Percentiles rank a stretch among this genome's conserved stretches.
Conservation (phyloP, 2,888 invertebrate species). For the Troilus luridus region DNA sequence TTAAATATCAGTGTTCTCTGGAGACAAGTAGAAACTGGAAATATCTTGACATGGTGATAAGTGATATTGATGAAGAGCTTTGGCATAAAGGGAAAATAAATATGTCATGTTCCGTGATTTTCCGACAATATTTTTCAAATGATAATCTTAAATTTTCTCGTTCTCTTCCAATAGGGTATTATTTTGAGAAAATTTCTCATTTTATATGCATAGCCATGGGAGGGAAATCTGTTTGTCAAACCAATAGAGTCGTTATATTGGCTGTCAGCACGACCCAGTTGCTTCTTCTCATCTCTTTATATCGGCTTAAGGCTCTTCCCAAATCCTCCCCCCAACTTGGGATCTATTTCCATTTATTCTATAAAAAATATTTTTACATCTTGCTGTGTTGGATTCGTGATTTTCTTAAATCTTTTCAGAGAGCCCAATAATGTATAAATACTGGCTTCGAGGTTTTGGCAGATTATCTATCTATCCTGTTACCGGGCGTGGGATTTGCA, state of each 20-base stretch:
- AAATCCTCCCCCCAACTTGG: neutral
- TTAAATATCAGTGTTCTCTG: neutral
- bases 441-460: too few species aligned
- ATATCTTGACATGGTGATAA: neutral
- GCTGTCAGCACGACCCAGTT: neutral
- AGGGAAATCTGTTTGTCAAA: slow-evolving; percentile 34
- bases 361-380: too few species aligned
- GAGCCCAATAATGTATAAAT: too few species aligned
- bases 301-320: slow-evolving; percentile 3
- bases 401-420: too few species aligned
- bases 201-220: slow-evolving; percentile 32
- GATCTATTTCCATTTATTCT: neutral
- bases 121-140: neutral
- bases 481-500: too few species aligned
- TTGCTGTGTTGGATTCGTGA: too few species aligned
- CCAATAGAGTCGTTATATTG: neutral
- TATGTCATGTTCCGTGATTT: neutral
- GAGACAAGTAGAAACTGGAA: neutral
- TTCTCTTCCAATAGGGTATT: neutral
- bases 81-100: neutral
- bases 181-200: slow-evolving; percentile 31
- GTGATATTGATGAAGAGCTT: neutral
- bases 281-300: slow-evolving; percentile 28
- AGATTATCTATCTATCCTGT: too few species aligned
- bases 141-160: neutral